These are phyloP conservation scores for Brachypteracias leptosomus DNA, from an alignment of 2,113 vertebrate species.

Conservation along the genomic window DNA sequence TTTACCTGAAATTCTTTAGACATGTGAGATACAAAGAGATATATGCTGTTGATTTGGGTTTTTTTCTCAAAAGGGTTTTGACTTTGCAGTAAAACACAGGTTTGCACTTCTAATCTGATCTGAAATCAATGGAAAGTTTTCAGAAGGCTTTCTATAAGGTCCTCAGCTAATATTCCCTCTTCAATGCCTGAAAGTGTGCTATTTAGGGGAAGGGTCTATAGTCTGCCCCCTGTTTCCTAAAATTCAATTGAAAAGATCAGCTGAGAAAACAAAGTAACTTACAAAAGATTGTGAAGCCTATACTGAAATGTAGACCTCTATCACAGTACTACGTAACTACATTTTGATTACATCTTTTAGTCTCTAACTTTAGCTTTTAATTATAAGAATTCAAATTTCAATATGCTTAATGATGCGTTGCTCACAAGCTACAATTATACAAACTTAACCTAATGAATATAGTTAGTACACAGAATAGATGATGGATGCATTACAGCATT, in stretches of 20 bases:
- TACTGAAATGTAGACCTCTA: background rate
- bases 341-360: background rate
- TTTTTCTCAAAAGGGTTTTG: background rate
- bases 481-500: background rate
- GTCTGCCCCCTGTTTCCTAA: background rate
- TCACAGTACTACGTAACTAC: background rate
- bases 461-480: background rate
- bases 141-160: background rate
- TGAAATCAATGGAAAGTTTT: background rate
- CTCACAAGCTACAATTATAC: background rate
- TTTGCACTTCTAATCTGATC: background rate
- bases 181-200: background rate
- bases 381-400: background rate
- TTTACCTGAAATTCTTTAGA: background rate
- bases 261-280: background rate
- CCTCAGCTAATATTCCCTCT: background rate
- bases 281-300: background rate
- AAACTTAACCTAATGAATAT: background rate
- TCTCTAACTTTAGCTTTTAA: background rate
- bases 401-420: background rate
- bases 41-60: background rate
- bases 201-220: background rate
- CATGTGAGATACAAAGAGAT: background rate
- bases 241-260: background rate
- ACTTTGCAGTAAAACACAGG: background rate